phyloP scores from a whole-genome alignment of 2,797 vertebrate species.

The Manis crassicaudata region DNA sequence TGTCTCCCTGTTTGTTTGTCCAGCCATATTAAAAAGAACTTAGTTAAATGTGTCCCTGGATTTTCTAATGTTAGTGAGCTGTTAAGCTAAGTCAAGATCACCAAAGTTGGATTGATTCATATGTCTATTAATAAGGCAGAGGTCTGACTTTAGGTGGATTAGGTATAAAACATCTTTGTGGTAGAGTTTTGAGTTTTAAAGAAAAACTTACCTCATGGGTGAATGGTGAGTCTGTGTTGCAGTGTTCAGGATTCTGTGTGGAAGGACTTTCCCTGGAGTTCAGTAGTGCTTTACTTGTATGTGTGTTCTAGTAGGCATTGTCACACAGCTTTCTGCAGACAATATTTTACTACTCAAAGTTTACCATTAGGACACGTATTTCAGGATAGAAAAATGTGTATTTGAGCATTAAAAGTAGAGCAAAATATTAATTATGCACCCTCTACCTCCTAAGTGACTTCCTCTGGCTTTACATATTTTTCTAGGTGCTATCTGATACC shows the following conservation, averaged over 20 bases:
- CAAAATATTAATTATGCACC: neutral
- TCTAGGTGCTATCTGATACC: neutral
- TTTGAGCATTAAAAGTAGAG: neutral
- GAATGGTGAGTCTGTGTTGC: neutral
- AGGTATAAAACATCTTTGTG: constrained; percentile 11
- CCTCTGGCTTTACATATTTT: neutral
- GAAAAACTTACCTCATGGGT: neutral
- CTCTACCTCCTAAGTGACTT: neutral
- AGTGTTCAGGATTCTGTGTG: neutral
- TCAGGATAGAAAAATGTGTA: neutral
- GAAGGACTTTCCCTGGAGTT: neutral
- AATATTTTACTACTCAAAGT: constrained; percentile 1
- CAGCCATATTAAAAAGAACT: constrained; percentile 60
- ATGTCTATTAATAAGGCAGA: constrained; percentile 58
- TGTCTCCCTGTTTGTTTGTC: constrained; percentile 63
- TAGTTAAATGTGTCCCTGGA: constrained; percentile 52
- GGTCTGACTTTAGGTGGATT: constrained; percentile 36
- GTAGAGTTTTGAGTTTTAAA: constrained; percentile 35
- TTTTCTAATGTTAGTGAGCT: constrained; percentile 43
- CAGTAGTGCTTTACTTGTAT: neutral
- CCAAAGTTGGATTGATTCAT: constrained; percentile 36
- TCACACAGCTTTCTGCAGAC: neutral
- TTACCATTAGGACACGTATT: neutral
- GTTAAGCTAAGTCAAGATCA: constrained; percentile 60
- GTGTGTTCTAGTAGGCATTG: neutral